Conservation (phyloP, 2,888 invertebrate species). For the Cerceris rybyensis region DNA sequence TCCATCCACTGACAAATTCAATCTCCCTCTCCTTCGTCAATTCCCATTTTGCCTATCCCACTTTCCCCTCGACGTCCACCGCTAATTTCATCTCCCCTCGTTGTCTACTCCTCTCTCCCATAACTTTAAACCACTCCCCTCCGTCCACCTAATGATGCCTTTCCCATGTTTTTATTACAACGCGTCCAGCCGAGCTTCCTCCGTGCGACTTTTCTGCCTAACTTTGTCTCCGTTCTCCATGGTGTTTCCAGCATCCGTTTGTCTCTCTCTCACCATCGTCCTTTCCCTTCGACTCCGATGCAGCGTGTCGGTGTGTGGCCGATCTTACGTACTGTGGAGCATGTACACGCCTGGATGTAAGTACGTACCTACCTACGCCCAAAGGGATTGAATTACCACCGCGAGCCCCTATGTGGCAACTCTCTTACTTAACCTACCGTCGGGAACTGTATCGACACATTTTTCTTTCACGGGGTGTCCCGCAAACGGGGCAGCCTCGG, state of each 20-base stretch:
- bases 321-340: slow-evolving; percentile 61
- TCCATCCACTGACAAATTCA: no score
- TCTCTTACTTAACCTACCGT: slow-evolving; percentile 78
- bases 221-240: background rate
- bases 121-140: slow-evolving; percentile 6
- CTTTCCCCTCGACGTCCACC: no score
- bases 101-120: no score
- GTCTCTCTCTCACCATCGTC: slow-evolving; percentile 7
- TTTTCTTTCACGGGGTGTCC: slow-evolving; percentile 69
- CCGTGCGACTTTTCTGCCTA: slow-evolving; percentile 7
- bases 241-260: slow-evolving; percentile 3
- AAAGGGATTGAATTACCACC: slow-evolving; percentile 73
- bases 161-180: background rate
- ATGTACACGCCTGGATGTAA: slow-evolving; percentile 58
- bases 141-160: background rate
- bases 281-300: slow-evolving; percentile 11
- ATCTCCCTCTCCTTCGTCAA: no score
- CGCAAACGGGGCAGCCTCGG: slow-evolving; percentile 60
- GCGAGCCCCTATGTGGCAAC: slow-evolving; percentile 77
- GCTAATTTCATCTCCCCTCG: no score
- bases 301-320: slow-evolving; percentile 50
- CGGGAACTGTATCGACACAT: slow-evolving; percentile 78
- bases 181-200: slow-evolving; percentile 23
- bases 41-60: no score
- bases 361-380: slow-evolving; percentile 69